Base-by-base conservation (phyloP, 1,140 invertebrate species). In the Aleiodes sp. region DNA sequence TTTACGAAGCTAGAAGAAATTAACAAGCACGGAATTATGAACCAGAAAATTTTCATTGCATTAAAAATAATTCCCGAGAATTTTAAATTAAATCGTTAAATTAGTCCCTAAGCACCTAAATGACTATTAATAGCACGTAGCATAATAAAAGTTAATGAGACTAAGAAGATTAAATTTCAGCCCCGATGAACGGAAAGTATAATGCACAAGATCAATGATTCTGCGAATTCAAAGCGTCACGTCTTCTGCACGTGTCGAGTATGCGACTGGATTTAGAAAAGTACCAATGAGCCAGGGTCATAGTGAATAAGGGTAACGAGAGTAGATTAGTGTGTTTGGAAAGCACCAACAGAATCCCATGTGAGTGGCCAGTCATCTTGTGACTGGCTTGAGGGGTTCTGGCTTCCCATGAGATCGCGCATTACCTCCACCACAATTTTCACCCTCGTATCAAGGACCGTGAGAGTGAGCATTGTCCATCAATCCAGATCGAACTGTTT, bases 291-390 rank as follows among this genome's bases (percentile, higher is more conserved):
- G 33, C 31, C 26, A 31, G 59, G 59, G 57, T 46, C 28, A 8
- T 0, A 16, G n/a, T 10, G 52, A 29, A 57, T 60, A 9, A 24
- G 21, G 56, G 16, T 19, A 9, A 21, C 14, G 52, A 24, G 57
- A 37, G 56, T n/a, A n/a, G 12, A 28, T 2, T 4, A 10, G n/a
- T 65, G 41, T 68, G 16, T 68, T 68, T 68, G 65, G 26, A 24
- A 43, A 68, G 33, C 65, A 61, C 65, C 61, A 56, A 24, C 9
- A 7, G 57, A 52, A 7, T 52, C 56, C 56, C 77, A 68, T 66
- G 67, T 73, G 79, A 78, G 74, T 79, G 72, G 73, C 78, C 73
- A 73, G 75, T 75, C 75, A 75, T 73, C 76, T 76, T 60, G 52
- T 71, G 71, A 73, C 70, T 73, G 74, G 73, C 70, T 68, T 31